Conservation (phyloP, 37 sponge, comb jelly and placozoan species). For the Crambe crambe region DNA sequence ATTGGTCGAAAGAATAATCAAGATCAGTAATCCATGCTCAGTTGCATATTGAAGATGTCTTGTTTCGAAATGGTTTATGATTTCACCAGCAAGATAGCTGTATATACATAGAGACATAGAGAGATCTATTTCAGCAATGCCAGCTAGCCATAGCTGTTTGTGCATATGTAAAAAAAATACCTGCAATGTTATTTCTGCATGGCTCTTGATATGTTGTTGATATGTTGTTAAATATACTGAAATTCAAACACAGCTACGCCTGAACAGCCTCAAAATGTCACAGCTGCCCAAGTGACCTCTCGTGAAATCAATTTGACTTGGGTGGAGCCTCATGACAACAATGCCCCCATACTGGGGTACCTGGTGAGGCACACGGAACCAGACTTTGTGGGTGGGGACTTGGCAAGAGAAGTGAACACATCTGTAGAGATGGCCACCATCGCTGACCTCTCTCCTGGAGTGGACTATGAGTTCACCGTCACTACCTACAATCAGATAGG, state of each 20-base stretch:
- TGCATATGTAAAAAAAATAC: neutral
- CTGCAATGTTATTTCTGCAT: neutral
- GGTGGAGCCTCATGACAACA: slow-evolving; percentile 63
- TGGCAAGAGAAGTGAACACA: neutral
- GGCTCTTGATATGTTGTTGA: neutral
- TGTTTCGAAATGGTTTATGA: too few species aligned
- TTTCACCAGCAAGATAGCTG: too few species aligned
- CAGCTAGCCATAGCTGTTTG: neutral
- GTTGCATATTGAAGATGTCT: too few species aligned
- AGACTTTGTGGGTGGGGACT: slow-evolving; percentile 18
- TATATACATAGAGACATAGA: too few species aligned
- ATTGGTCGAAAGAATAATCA: too few species aligned
- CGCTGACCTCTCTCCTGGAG: slow-evolving; percentile 50
- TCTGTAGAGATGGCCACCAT: slow-evolving; percentile 17
- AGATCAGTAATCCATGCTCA: too few species aligned
- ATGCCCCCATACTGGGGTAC: slow-evolving; percentile 58
- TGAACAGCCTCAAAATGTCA: slow-evolving; percentile 46
- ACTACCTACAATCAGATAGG: slow-evolving; percentile 59
- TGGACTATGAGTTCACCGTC: slow-evolving; percentile 51
- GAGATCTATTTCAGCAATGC: neutral
- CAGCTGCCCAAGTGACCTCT: slow-evolving; percentile 27
- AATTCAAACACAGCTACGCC: slow-evolving; percentile 29
- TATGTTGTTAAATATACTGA: too few species aligned
- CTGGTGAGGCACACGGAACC: slow-evolving; percentile 21
- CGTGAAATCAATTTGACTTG: slow-evolving; percentile 20